Percentiles rank a stretch among this genome's conserved stretches.
phyloP scores from a whole-genome alignment of 1,140 invertebrate genomes.

The Andricus grossulariae region DNA sequence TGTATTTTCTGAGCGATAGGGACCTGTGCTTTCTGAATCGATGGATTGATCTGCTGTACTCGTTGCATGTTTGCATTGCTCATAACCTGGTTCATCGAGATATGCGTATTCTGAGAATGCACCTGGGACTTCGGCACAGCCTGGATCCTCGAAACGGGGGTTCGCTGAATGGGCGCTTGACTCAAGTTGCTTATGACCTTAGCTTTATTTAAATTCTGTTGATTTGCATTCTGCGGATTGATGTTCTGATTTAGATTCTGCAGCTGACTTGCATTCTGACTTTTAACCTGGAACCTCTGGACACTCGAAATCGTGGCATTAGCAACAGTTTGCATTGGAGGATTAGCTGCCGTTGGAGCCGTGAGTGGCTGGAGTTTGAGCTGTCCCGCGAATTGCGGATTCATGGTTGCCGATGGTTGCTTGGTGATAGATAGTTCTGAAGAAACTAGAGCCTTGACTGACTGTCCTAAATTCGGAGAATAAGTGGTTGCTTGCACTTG shows the following conservation, averaged over 20 bases:
- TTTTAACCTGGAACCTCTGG: neutral
- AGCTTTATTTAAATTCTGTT: constrained; percentile 21
- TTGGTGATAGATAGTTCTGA: constrained; percentile 27
- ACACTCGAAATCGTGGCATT: constrained; percentile 22
- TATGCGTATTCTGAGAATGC: constrained; percentile 46
- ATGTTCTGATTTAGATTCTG: constrained; percentile 35
- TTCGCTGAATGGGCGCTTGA: constrained; percentile 44
- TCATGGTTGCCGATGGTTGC: constrained; percentile 13
- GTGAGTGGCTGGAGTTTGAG: constrained; percentile 35
- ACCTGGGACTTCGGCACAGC: constrained; percentile 51
- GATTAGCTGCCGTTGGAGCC: neutral
- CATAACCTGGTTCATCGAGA: constrained; percentile 59
- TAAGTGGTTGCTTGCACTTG: constrained; percentile 42
- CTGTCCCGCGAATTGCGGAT: constrained; percentile 37
- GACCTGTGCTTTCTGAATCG: constrained; percentile 52
- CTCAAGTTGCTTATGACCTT: constrained; percentile 39
- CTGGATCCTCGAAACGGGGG: constrained; percentile 54
- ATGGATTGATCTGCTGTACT: constrained; percentile 52
- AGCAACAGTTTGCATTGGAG: neutral
- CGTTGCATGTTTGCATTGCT: constrained; percentile 61
- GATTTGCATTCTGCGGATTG: constrained; percentile 41
- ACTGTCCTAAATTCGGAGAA: constrained; percentile 38
- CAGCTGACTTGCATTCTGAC: constrained; percentile 22
- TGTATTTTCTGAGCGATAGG: constrained; percentile 46
- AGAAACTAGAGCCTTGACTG: constrained; percentile 1